Conservation (phyloP, 2,797 vertebrate species). For the Neosalanx taihuensis region DNA sequence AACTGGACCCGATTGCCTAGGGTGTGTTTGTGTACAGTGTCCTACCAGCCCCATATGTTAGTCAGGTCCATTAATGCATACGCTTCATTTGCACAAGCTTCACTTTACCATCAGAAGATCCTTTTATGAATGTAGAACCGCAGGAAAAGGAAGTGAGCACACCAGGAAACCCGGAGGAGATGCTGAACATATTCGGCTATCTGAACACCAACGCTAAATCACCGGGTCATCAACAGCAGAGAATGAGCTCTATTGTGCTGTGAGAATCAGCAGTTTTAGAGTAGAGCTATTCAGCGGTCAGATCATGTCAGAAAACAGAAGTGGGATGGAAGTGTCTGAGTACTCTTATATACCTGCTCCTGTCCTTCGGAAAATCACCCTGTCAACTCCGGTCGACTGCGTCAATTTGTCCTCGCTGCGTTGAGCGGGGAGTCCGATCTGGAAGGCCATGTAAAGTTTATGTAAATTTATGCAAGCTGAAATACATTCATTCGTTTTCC, state of each 20-base stretch:
- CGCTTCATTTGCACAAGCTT: too few relatives aligned
- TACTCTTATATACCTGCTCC: not conserved
- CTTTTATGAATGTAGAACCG: too few relatives aligned
- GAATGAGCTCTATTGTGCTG: not conserved
- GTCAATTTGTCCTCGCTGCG: constrained; percentile 22
- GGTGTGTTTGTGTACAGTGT: too few relatives aligned
- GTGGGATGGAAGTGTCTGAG: constrained; percentile 22
- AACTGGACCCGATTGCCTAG: too few relatives aligned
- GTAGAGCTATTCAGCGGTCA: constrained; percentile 2
- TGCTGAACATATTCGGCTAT: too few relatives aligned
- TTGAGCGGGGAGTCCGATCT: constrained; percentile 28
- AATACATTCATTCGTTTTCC: not conserved
- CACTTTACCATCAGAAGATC: too few relatives aligned
- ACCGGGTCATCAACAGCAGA: too few relatives aligned
- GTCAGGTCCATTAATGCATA: too few relatives aligned
- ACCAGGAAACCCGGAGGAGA: too few relatives aligned
- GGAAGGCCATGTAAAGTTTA: constrained; percentile 32
- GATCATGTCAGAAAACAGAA: not conserved
- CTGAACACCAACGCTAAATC: too few relatives aligned
- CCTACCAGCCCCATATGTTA: too few relatives aligned
- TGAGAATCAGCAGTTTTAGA: constrained; percentile 2
- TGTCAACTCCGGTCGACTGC: not conserved
- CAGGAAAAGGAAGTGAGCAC: too few relatives aligned
- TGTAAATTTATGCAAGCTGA: constrained; percentile 38
- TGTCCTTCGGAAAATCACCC: constrained; percentile 34